These are phyloP conservation scores for Cololabis saira DNA, from an alignment of 2,113 vertebrate species.

Conservation along the genomic window DNA sequence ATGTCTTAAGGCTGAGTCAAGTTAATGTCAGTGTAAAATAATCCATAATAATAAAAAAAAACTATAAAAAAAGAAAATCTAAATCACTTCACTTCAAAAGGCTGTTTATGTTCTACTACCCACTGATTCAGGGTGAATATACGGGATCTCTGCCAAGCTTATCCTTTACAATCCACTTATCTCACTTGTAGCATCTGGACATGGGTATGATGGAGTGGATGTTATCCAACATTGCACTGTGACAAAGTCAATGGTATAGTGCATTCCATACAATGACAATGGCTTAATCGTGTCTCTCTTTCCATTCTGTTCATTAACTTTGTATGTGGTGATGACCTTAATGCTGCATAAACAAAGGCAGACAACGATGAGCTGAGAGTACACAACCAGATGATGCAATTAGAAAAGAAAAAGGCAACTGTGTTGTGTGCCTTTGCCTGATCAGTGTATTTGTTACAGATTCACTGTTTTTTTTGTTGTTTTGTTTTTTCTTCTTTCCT, in stretches of 20 bases:
- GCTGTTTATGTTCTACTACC: slow-evolving; percentile 67
- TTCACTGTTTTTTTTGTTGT: slow-evolving; percentile 7
- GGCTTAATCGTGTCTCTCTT: slow-evolving; percentile 32
- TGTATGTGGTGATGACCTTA: slow-evolving; percentile 34
- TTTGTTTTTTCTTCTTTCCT: not conserved
- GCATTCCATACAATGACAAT: slow-evolving; percentile 59
- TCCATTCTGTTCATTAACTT: slow-evolving; percentile 46
- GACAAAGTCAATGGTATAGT: slow-evolving; percentile 73
- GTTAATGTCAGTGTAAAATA: slow-evolving; percentile 74
- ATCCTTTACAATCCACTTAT: slow-evolving; percentile 75
- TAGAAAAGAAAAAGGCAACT: slow-evolving; percentile 12
- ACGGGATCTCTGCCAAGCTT: slow-evolving; percentile 70
- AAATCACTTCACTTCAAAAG: slow-evolving; percentile 71
- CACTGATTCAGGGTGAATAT: slow-evolving; percentile 64
- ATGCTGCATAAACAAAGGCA: slow-evolving; percentile 47
- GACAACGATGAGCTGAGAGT: slow-evolving; percentile 31
- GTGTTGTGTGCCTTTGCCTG: slow-evolving; percentile 8
- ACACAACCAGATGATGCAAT: slow-evolving; percentile 23
- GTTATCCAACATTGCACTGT: slow-evolving; percentile 73
- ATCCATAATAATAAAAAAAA: slow-evolving; percentile 69
- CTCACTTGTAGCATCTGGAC: slow-evolving; percentile 75
- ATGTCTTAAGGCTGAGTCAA: slow-evolving; percentile 63
- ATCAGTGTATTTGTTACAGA: slow-evolving; percentile 24
- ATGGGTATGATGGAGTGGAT: slow-evolving; percentile 71
- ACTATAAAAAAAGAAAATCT: slow-evolving; percentile 44